Percentiles rank a stretch among this genome's conserved stretches.
Conservation (phyloP, 1,140 invertebrate genomes). For the Hycleus phaleratus region DNA sequence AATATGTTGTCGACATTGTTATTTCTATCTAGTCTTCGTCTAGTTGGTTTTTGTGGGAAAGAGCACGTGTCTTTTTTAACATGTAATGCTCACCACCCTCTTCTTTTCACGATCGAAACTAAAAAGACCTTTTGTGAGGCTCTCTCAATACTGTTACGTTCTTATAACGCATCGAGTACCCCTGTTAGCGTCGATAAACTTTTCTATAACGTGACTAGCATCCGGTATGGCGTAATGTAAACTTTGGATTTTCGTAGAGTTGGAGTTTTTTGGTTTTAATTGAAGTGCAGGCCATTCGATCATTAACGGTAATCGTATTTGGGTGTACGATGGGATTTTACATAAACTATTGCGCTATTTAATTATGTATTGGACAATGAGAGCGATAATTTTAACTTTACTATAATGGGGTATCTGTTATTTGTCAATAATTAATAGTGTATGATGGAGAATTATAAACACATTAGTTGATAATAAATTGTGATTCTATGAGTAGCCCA, state of each 20-base stretch:
- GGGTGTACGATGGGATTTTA: not conserved
- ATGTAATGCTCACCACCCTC: too few relatives aligned
- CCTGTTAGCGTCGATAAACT: constrained; percentile 3
- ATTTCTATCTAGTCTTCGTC: not conserved
- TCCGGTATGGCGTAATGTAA: not conserved
- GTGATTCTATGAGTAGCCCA: constrained; percentile 6
- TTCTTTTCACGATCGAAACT: not conserved
- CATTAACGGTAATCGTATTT: not conserved
- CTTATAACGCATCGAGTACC: not conserved
- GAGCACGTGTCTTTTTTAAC: constrained; percentile 6
- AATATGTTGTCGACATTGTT: not conserved
- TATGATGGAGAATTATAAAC: constrained; percentile 23
- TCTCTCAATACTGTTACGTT: constrained; percentile 4
- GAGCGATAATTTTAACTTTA: constrained; percentile 13
- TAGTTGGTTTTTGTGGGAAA: constrained; percentile 6
- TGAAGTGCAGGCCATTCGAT: not conserved
- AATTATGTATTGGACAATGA: too few relatives aligned
- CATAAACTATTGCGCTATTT: not conserved
- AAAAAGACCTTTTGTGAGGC: constrained; percentile 9
- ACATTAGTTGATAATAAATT: constrained; percentile 21
- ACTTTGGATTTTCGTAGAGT: too few relatives aligned
- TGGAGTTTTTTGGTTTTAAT: too few relatives aligned
- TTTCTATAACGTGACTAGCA: constrained; percentile 8
- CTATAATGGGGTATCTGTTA: constrained; percentile 17
- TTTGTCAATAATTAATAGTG: constrained; percentile 19